Conservation (phyloP, 92 coral and sea anemone genomes). For the Galaxea fascicularis region DNA sequence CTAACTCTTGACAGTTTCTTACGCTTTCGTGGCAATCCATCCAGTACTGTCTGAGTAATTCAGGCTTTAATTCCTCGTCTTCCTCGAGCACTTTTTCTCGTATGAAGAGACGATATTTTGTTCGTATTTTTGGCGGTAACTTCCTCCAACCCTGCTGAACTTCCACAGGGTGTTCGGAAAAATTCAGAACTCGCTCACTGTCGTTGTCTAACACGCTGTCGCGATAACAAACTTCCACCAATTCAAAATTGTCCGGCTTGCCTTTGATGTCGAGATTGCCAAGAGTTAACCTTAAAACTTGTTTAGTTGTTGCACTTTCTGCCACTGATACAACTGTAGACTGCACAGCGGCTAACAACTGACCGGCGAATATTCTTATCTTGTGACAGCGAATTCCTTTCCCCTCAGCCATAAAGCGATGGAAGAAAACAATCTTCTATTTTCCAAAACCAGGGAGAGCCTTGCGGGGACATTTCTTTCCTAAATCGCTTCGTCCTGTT, state of each 20-base stretch:
- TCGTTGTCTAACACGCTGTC: constrained; percentile 88
- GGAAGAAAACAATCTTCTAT: constrained; percentile 30
- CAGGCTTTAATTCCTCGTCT: constrained; percentile 56
- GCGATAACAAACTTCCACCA: constrained; percentile 98
- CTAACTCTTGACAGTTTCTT: constrained; percentile 63
- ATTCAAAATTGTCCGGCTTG: constrained; percentile 86
- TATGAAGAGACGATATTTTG: constrained; percentile 84
- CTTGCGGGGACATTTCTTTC: constrained; percentile 31
- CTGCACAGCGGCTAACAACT: constrained; percentile 88
- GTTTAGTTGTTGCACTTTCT: constrained; percentile 83
- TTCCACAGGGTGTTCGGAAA: constrained; percentile 84
- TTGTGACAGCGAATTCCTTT: constrained; percentile 16
- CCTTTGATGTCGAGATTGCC: constrained; percentile 84
- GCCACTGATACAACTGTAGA: constrained; percentile 87
- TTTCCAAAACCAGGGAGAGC: constrained; percentile 15
- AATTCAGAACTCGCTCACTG: constrained; percentile 83
- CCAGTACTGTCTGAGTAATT: constrained; percentile 84
- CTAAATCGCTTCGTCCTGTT: constrained; percentile 11
- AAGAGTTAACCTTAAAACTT: constrained; percentile 83
- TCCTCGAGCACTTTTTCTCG: constrained; percentile 76
- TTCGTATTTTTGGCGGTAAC: constrained; percentile 80
- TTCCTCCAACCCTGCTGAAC: constrained; percentile 87
- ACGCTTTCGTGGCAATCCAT: constrained; percentile 99
- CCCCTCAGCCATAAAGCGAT: constrained; percentile 46
- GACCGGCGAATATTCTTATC: constrained; percentile 93